Evolutionary conservation across 2,888 invertebrate genomes (phyloP).

Genomic region (Tinea semifulvella): DNA sequence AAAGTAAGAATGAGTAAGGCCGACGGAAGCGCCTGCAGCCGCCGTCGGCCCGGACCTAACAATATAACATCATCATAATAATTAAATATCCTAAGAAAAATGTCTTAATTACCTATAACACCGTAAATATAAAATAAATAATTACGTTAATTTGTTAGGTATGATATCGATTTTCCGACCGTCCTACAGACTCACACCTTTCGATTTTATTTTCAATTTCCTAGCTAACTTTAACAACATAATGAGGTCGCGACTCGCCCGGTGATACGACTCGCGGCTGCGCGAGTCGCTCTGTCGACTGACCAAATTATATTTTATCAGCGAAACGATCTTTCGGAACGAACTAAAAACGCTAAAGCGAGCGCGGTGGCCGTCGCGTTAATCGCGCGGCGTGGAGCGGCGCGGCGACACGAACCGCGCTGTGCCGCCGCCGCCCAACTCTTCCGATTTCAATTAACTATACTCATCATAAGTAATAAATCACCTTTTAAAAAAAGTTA

Average conservation of each 20-base stretch:
- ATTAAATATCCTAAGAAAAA: slow-evolving; percentile 67
- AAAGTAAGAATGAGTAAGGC: slow-evolving; percentile 52
- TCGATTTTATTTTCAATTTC: slow-evolving; percentile 67
- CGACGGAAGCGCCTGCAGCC: slow-evolving; percentile 37
- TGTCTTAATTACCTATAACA: slow-evolving; percentile 67
- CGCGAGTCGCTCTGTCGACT: slow-evolving; percentile 23
- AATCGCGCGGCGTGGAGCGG: slow-evolving; percentile 42
- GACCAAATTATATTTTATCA: slow-evolving; percentile 25
- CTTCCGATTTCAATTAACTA: slow-evolving; percentile 65
- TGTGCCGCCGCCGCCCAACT: slow-evolving; percentile 34
- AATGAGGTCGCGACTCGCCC: slow-evolving; percentile 56
- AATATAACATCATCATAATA: slow-evolving; percentile 62
- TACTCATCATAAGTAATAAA: slow-evolving; percentile 66
- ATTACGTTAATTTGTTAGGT: slow-evolving; percentile 67
- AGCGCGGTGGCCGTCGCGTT: slow-evolving; percentile 35
- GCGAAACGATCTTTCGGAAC: slow-evolving; percentile 53
- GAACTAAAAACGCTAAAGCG: slow-evolving; percentile 54
- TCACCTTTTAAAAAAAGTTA: slow-evolving; percentile 64
- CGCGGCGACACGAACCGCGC: slow-evolving; percentile 7
- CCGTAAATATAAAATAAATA: slow-evolving; percentile 67
- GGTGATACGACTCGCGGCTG: slow-evolving; percentile 23
- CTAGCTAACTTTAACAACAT: slow-evolving; percentile 65
- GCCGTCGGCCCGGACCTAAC: slow-evolving; percentile 56
- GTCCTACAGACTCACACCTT: slow-evolving; percentile 64
- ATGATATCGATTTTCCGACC: slow-evolving; percentile 64